Percentiles rank a stretch among this genome's conserved stretches.
These are phyloP conservation scores for Acronicta psi DNA, from an alignment of 2,888 invertebrate genomes.

Conservation along the genomic window DNA sequence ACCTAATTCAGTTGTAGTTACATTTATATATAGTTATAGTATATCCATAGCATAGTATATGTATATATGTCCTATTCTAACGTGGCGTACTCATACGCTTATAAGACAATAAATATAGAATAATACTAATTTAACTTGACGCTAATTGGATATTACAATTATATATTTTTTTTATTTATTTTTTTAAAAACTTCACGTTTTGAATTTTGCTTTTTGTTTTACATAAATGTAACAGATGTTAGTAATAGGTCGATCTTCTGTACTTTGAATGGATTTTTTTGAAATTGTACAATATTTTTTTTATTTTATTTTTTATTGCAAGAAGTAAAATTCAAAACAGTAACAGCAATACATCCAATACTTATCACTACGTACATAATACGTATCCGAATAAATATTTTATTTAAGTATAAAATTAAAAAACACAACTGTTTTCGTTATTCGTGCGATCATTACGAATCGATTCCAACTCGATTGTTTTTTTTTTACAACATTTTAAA, in stretches of 20 bases:
- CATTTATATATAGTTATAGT: slow-evolving; percentile 50
- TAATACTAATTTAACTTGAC: slow-evolving; percentile 69
- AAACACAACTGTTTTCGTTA: slow-evolving; percentile 81
- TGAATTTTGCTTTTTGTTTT: slow-evolving; percentile 39
- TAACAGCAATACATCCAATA: slow-evolving; percentile 53
- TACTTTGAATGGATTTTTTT: slow-evolving; percentile 38
- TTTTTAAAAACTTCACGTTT: slow-evolving; percentile 48
- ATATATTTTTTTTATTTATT: slow-evolving; percentile 60
- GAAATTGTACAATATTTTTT: slow-evolving; percentile 42
- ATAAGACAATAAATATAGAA: slow-evolving; percentile 62
- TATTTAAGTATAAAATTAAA: slow-evolving; percentile 86
- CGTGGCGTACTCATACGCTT: slow-evolving; percentile 51
- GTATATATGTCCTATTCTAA: slow-evolving; percentile 53
- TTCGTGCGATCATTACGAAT: slow-evolving; percentile 69
- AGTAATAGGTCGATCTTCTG: slow-evolving; percentile 27
- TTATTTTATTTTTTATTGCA: slow-evolving; percentile 22
- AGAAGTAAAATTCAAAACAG: slow-evolving; percentile 57
- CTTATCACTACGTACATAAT: slow-evolving; percentile 76
- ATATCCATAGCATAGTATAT: slow-evolving; percentile 55
- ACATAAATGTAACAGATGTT: slow-evolving; percentile 18
- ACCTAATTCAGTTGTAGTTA: slow-evolving; percentile 52
- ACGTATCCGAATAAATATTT: slow-evolving; percentile 85
- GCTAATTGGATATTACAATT: slow-evolving; percentile 77
- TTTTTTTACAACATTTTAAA: slow-evolving; percentile 51
- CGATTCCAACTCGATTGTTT: slow-evolving; percentile 60